These are phyloP conservation scores for Odontophorus gujanensis DNA, from an alignment of 2,113 vertebrate species.

Conservation along the genomic window DNA sequence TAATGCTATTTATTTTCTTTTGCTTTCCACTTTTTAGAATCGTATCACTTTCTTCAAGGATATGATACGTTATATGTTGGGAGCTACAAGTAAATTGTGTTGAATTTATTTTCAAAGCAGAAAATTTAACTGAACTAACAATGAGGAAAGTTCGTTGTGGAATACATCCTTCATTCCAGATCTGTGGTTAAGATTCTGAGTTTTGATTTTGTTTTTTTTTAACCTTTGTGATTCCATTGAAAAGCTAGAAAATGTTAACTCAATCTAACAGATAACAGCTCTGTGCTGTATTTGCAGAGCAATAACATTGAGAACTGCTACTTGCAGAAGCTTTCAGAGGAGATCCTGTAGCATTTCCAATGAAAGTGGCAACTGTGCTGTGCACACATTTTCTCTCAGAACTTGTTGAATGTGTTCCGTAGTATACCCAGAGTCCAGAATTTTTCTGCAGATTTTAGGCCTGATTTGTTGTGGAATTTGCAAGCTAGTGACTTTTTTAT, in stretches of 20 bases:
- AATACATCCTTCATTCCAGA: background rate
- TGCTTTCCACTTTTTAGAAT: background rate
- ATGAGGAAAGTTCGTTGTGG: background rate
- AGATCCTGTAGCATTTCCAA: background rate
- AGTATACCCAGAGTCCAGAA: background rate
- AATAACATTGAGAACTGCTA: background rate
- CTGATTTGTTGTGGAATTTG: background rate
- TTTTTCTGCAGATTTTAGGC: background rate
- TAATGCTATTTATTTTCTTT: background rate
- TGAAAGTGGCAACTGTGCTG: background rate
- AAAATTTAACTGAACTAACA: background rate
- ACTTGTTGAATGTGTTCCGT: background rate
- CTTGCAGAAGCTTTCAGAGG: background rate
- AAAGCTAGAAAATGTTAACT: background rate
- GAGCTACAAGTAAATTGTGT: background rate
- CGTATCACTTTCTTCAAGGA: background rate
- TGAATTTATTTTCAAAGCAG: background rate
- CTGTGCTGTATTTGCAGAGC: background rate
- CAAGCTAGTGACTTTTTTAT: background rate
- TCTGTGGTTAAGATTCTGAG: background rate
- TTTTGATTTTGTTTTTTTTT: background rate
- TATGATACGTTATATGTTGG: background rate
- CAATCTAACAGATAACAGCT: background rate
- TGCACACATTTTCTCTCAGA: background rate
- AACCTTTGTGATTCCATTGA: background rate